Conservation (phyloP, 1,140 invertebrate species). For the Branchinecta lynchi region DNA sequence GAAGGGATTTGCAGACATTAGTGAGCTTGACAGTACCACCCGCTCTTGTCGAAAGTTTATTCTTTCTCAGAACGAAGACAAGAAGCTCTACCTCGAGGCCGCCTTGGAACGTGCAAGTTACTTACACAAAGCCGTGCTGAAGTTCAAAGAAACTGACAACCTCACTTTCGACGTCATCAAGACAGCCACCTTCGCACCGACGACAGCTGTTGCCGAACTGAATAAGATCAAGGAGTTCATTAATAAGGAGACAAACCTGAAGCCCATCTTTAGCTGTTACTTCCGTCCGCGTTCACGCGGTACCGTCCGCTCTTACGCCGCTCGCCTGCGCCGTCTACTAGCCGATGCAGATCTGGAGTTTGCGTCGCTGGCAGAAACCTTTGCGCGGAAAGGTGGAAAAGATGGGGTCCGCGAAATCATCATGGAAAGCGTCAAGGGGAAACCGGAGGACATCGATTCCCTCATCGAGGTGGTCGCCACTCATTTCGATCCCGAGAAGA, state of each 20-base stretch:
- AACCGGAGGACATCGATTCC: not conserved
- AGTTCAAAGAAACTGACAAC: not conserved
- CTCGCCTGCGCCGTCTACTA: not conserved
- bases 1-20: not conserved
- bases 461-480: not conserved
- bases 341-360: not conserved
- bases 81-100: not conserved
- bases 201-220: not conserved
- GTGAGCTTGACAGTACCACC: not conserved
- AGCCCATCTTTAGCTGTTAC: not conserved
- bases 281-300: not conserved
- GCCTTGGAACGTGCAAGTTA: not conserved
- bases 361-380: not conserved
- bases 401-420: slow-evolving; percentile 1
- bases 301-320: not conserved
- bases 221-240: not conserved
- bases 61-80: not conserved
- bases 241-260: not conserved
- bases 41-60: not conserved
- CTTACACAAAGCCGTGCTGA: not conserved
- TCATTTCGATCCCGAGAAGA: not conserved
- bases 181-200: not conserved
- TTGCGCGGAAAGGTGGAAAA: not conserved
- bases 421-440: not conserved
- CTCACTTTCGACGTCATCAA: not conserved